A percentile compares a stretch with the other conserved stretches of the same genome.
These are phyloP conservation scores for Rambutsinella grinnellia DNA, from an alignment of 2,888 invertebrate genomes.

Conservation along the genomic window DNA sequence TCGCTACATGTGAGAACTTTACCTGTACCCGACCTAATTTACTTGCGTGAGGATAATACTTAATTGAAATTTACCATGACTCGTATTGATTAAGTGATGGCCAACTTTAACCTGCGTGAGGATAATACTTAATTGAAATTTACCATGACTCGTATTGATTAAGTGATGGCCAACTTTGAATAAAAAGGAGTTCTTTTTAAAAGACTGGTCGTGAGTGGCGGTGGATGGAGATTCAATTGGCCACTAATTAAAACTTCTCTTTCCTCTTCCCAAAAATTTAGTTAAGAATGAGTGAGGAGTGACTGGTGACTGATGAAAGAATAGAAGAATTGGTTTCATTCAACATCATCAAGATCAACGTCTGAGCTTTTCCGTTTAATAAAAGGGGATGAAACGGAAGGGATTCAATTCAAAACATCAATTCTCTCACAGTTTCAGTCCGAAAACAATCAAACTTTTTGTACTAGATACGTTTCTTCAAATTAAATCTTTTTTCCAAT, in stretches of 20 bases:
- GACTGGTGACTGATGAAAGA: background rate
- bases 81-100: slow-evolving; percentile 15
- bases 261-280: background rate
- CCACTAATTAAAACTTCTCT: slow-evolving; percentile 44
- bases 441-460: too few relatives aligned
- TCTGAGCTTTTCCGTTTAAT: background rate
- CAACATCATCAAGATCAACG: too few relatives aligned
- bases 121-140: slow-evolving; percentile 47
- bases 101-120: slow-evolving; percentile 7
- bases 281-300: background rate
- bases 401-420: too few relatives aligned
- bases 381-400: background rate
- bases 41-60: slow-evolving; percentile 19
- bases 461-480: too few relatives aligned
- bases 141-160: slow-evolving; percentile 24
- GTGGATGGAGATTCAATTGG: slow-evolving; percentile 35
- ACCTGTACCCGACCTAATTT: slow-evolving; percentile 35
- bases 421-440: too few relatives aligned
- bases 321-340: too few relatives aligned
- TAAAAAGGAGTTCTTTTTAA: slow-evolving; percentile 39
- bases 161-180: slow-evolving; percentile 33
- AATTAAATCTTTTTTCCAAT: slow-evolving; percentile 3
- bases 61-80: slow-evolving; percentile 42
- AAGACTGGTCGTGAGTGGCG: slow-evolving; percentile 29
- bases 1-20: slow-evolving; percentile 20